Evolutionary conservation across 2,888 invertebrate species (phyloP), one percentile per base, ranked within the genome.

Genomic region (Hypomecis punctinalis): DNA sequence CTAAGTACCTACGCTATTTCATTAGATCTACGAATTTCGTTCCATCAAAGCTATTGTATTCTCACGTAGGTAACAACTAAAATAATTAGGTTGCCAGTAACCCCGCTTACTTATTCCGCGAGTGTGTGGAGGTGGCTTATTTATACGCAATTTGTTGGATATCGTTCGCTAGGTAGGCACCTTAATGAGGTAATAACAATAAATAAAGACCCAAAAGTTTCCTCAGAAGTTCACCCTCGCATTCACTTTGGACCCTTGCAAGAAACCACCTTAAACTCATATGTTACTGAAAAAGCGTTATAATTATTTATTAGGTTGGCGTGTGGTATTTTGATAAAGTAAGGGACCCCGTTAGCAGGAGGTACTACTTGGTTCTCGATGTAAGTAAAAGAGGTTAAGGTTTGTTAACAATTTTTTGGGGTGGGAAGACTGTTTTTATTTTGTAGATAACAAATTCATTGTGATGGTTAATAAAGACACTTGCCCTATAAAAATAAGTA

Each of bases 121-220:
- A 84, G 83, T 81, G 85, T 83, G 80, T 80, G 78, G 36, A 66
- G 78, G 83, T 76, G 84, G 86, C 89, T 87, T 91, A 91, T 92
- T 90, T 91, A 91, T 91, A 90, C 86, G 90, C 88, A 91, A 92
- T 92, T 91, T 90, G 92, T 90, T 84, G 90, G 87, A 89, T 91
- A 93, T 93, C 90, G 90, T 84, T 87, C 86, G 84, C 86, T 89
- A 88, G 86, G 89, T 88, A 89, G 86, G 88, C 85, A 89, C 89
- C 89, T 89, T 93, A 93, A 93, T 92, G 92, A 92, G 91, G 91
- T 84, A 90, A 93, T 93, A 93, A 93, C 92, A 91, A 92, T 93
- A 93, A 93, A 93, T 93, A 92, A 91, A 85, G 92, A 88, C 92
- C 92, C 92, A 88, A 92, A 92, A 92, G 86, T 92, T 92, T 90